These are phyloP conservation scores for Oncorhynchus mykiss DNA, from an alignment of 2,113 vertebrate genomes.

Conservation along the genomic window DNA sequence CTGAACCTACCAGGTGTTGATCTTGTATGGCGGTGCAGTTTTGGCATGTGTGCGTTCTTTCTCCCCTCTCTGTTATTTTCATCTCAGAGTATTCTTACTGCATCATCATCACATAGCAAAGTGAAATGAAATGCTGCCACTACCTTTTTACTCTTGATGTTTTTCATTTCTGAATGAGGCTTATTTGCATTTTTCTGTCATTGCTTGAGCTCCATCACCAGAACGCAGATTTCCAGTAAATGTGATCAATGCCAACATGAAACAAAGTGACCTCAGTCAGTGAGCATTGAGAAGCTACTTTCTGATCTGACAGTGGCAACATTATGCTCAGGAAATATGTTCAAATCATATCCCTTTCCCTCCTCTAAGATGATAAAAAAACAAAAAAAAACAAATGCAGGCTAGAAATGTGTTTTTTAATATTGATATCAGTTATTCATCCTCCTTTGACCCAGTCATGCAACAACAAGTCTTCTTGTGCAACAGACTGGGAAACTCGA, in stretches of 20 bases:
- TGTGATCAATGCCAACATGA: conserved; percentile 20
- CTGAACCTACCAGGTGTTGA: conserved; percentile 32
- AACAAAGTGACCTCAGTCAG: conserved; percentile 27
- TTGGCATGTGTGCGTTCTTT: neutral
- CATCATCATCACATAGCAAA: neutral
- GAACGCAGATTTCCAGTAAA: neutral
- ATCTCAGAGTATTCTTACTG: neutral
- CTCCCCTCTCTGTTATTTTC: conserved; percentile 14
- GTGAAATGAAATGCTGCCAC: neutral
- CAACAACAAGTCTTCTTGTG: neutral
- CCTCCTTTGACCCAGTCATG: neutral
- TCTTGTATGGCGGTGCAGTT: neutral
- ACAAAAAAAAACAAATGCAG: neutral
- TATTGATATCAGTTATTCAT: neutral
- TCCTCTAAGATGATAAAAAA: neutral
- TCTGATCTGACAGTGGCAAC: neutral
- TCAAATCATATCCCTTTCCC: neutral
- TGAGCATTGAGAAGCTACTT: conserved; percentile 1
- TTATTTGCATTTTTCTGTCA: conserved; percentile 45
- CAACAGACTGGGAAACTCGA: neutral
- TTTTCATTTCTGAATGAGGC: neutral
- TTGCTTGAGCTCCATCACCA: conserved; percentile 18
- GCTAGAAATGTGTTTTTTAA: neutral
- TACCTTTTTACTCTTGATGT: conserved; percentile 4
- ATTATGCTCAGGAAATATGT: neutral